Evolutionary conservation across 2,888 invertebrate genomes (phyloP), one percentile per base, ranked within the genome.

Genomic region (Melanchra persicariae): DNA sequence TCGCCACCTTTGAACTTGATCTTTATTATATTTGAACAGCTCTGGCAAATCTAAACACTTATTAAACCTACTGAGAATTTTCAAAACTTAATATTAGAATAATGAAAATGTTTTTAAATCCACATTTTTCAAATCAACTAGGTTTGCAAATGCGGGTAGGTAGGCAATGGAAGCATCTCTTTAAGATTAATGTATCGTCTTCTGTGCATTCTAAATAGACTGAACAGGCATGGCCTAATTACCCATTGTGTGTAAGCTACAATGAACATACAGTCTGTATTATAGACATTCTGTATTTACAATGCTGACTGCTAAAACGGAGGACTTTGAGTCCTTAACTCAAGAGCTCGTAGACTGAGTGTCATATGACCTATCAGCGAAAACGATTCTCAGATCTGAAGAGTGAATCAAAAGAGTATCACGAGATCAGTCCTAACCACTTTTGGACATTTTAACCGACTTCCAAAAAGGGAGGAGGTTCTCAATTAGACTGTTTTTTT

Each of bases 181-280:
- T 12, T 43, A 19, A 19, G 40, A 57, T 49, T 24, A 58, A 58
- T 70, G 26, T 22, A 52, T 10, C 1, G 24, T 19, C 17, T 22
- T 15, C 26, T 37, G 19, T 6, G 19, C 8, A 52, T 34, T 26
- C 2, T 26, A 22, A 26, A 61, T 9, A 22, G 15, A 37, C n/a
- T 12, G 9, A 47, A 4, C 12, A 47, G 54, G 9, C 9, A 54
- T 63, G 37, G 37, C 30, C 17, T 74, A 30, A 47, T 54, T 74
- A 63, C 22, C 37, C 30, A 63, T 47, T 47, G 43, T 52, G 22
- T 26, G 43, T 71, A 61, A 73, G 10, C 4, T 26, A 22, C 45
- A 26, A 22, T 52, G 15, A 37, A 22, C 22, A 37, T 26, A 22
- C 6, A n/a, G n/a, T n/a, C n/a, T n/a, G n/a, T n/a, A n/a, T n/a